These are phyloP conservation scores for Apostichopus parvimensis DNA, from an alignment of 35 echinoderm and acorn worm species.

Conservation along the genomic window DNA sequence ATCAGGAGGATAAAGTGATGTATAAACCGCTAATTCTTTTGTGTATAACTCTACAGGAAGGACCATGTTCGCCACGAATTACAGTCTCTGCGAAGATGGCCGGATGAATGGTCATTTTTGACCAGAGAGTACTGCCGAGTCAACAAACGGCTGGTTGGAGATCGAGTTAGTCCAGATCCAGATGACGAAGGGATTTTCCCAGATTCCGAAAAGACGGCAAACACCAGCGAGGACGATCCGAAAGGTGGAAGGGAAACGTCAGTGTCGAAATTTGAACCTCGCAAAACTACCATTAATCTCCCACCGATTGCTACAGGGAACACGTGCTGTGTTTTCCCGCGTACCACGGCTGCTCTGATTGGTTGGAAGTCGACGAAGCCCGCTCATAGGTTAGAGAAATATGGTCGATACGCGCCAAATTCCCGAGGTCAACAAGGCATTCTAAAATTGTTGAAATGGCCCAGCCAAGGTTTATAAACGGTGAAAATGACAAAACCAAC, in stretches of 20 bases:
- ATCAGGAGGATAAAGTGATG: no score
- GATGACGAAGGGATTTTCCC: constrained; percentile 57
- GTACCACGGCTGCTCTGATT: constrained; percentile 74
- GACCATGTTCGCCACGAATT: constrained; percentile 95
- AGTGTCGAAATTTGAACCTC: not conserved
- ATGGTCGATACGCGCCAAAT: constrained; percentile 91
- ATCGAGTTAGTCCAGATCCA: constrained; percentile 58
- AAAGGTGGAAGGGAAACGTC: not conserved
- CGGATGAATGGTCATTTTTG: constrained; percentile 89
- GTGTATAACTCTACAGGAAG: constrained; percentile 65
- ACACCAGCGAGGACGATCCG: not conserved
- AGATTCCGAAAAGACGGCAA: constrained; percentile 10
- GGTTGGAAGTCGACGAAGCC: constrained; percentile 75
- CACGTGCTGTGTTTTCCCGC: constrained; percentile 33
- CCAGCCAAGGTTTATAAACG: constrained; percentile 68
- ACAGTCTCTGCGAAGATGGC: constrained; percentile 90
- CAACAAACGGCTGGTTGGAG: constrained; percentile 75
- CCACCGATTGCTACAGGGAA: constrained; percentile 36
- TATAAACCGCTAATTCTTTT: no score
- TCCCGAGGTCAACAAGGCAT: constrained; percentile 89
- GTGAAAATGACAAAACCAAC: no score
- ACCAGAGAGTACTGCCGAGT: constrained; percentile 83
- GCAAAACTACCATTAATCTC: constrained; percentile 2
- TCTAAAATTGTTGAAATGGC: constrained; percentile 88
- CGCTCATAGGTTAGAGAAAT: constrained; percentile 69